Percentiles rank a stretch among this genome's conserved stretches.
Conservation (phyloP, 2,888 invertebrate species). For the Agrochola lota region DNA sequence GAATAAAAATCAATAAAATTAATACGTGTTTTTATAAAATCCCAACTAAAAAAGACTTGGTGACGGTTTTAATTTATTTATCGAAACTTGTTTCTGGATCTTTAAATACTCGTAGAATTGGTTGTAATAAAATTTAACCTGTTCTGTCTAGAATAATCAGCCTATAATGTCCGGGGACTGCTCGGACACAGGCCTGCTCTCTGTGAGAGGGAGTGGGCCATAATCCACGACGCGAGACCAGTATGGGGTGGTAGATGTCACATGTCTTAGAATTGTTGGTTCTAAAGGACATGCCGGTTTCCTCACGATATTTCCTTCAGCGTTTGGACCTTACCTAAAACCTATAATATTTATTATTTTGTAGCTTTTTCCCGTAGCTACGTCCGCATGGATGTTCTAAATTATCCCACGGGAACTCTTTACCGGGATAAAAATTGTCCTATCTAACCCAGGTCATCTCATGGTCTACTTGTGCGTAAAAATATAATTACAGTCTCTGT, state of each 20-base stretch:
- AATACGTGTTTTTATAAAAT: neutral
- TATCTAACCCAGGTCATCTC: too few relatives aligned
- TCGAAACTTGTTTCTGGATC: neutral
- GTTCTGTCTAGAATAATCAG: too few relatives aligned
- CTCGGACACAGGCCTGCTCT: neutral
- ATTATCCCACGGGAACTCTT: too few relatives aligned
- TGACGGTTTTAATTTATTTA: too few relatives aligned
- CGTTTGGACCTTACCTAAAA: neutral
- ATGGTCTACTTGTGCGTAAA: too few relatives aligned
- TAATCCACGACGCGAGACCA: neutral
- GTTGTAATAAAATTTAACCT: neutral
- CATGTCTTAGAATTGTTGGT: neutral
- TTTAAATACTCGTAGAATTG: neutral
- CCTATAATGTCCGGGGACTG: neutral
- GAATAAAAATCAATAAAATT: constrained; percentile 36
- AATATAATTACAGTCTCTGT: too few relatives aligned
- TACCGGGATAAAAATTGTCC: too few relatives aligned
- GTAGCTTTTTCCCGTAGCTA: too few relatives aligned
- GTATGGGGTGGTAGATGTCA: neutral
- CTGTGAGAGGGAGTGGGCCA: neutral
- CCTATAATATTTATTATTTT: too few relatives aligned
- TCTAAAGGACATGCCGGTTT: neutral
- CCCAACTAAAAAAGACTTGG: neutral
- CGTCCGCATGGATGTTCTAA: too few relatives aligned
- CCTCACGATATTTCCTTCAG: neutral